Evolutionary conservation across 2,797 vertebrate genomes (phyloP).

Genomic region (Erethizon dorsatum): DNA sequence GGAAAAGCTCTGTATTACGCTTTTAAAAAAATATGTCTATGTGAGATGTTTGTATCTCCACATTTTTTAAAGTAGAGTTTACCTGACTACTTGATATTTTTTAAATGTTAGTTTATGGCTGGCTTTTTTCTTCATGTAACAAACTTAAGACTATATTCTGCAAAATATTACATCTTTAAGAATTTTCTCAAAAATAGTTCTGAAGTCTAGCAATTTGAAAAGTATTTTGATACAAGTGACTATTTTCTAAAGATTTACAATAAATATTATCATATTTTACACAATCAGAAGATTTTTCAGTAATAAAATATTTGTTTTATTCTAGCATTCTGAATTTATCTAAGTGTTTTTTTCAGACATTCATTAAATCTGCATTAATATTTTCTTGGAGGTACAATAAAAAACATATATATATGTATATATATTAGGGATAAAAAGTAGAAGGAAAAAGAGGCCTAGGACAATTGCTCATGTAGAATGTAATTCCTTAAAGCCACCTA

Average conservation of each 20-base stretch:
- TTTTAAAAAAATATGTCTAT: not conserved
- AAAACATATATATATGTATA: not conserved
- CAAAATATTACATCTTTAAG: not conserved
- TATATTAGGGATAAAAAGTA: conserved; percentile 16
- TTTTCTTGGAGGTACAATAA: conserved; percentile 3
- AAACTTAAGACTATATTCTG: not conserved
- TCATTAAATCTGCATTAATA: not conserved
- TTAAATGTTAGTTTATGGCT: not conserved
- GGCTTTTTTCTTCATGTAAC: not conserved
- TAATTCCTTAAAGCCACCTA: not conserved
- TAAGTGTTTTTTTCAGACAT: not conserved
- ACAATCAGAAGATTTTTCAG: not conserved
- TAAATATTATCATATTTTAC: not conserved
- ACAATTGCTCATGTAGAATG: not conserved
- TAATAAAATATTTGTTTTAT: conserved; percentile 21
- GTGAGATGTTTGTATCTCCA: not conserved
- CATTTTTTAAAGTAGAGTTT: not conserved
- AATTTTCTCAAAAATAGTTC: not conserved
- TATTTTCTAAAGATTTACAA: conserved; percentile 18
- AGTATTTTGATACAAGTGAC: conserved; percentile 19
- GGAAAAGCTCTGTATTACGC: not conserved
- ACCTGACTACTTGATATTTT: not conserved
- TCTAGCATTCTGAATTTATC: not conserved
- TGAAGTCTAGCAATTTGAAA: conserved; percentile 37
- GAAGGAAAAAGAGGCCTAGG: not conserved